These are phyloP conservation scores for Brachystomella parvula DNA, from an alignment of 1,140 invertebrate species.

Conservation along the genomic window DNA sequence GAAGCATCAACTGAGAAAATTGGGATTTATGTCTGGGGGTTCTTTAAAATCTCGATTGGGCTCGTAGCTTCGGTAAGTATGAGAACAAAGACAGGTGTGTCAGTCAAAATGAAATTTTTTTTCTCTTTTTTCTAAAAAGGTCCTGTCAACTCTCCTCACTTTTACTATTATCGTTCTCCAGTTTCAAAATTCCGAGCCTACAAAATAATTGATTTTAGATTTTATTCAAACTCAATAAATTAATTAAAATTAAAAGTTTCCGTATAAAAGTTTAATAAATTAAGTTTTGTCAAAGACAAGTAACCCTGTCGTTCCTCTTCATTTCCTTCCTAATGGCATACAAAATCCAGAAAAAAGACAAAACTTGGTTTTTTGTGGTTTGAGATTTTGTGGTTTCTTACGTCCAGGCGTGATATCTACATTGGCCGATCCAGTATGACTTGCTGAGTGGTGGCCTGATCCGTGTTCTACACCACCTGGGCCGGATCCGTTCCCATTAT, in stretches of 20 bases:
- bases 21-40: not conserved
- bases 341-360: constrained; percentile 4
- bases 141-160: not conserved
- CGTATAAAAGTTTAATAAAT: too few relatives aligned
- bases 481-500: not conserved
- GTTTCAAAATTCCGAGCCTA: not conserved
- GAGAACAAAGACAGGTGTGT: not conserved
- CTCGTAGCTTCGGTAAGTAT: not conserved
- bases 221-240: not conserved
- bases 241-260: too few relatives aligned
- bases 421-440: not conserved
- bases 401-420: not conserved
- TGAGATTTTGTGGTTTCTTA: not conserved
- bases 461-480: not conserved
- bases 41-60: not conserved
- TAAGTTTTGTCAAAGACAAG: too few relatives aligned
- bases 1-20: not conserved
- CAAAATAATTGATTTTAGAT: not conserved
- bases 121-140: not conserved
- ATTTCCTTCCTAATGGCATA: not conserved
- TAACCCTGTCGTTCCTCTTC: not conserved
- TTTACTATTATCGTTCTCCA: not conserved
- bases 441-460: not conserved
- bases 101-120: not conserved
- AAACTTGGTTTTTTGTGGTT: not conserved